phyloP scores from a whole-genome alignment of 2,888 invertebrate genomes.

The Acronicta psi region DNA sequence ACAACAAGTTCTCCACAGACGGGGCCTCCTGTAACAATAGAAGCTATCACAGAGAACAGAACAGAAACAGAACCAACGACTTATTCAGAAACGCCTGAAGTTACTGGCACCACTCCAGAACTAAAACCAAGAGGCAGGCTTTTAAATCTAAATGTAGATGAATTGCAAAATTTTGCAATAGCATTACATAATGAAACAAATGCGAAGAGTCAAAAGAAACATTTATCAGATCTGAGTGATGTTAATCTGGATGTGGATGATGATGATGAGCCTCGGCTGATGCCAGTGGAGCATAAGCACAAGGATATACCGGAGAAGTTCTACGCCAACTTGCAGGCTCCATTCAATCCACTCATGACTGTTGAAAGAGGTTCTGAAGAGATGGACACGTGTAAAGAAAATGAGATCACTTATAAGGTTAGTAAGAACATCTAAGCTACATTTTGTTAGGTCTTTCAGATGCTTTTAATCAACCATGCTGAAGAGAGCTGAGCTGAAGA shows the following conservation, averaged over 20 bases:
- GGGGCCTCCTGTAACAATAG: constrained; percentile 53
- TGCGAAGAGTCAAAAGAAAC: constrained; percentile 68
- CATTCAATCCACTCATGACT: constrained; percentile 74
- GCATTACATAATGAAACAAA: constrained; percentile 78
- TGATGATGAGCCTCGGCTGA: constrained; percentile 69
- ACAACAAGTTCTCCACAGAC: constrained; percentile 51
- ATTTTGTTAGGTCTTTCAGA: too few relatives aligned
- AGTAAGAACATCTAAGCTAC: constrained; percentile 35
- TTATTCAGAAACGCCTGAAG: constrained; percentile 57
- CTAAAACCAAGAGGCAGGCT: constrained; percentile 75
- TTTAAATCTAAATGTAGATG: constrained; percentile 81
- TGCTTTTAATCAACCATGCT: too few relatives aligned
- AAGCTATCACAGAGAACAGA: constrained; percentile 48
- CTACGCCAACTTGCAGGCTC: constrained; percentile 79
- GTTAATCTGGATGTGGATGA: constrained; percentile 93
- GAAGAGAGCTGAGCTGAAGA: too few relatives aligned
- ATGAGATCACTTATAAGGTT: constrained; percentile 86
- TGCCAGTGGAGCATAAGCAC: constrained; percentile 60
- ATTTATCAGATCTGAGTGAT: constrained; percentile 92
- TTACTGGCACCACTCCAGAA: constrained; percentile 29
- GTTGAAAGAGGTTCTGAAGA: constrained; percentile 75
- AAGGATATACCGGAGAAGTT: constrained; percentile 80
- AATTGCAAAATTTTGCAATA: constrained; percentile 81
- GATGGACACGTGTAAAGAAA: constrained; percentile 81
- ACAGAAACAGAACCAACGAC: constrained; percentile 58